phyloP scores from a whole-genome alignment of 2,888 invertebrate genomes.

The Drosophila melanocephala region DNA sequence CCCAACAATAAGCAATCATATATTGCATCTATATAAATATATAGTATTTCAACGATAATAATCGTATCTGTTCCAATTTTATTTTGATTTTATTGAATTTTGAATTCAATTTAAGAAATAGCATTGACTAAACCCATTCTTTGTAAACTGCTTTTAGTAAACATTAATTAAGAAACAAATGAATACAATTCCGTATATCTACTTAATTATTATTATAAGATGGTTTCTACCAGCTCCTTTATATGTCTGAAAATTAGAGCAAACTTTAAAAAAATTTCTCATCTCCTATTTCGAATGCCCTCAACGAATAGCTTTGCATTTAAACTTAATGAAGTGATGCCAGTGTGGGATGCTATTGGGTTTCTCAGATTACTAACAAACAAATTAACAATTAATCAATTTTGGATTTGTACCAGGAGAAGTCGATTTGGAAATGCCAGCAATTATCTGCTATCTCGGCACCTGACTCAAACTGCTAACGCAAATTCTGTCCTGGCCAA shows the following conservation, averaged over 20 bases:
- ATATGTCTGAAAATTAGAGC: background rate
- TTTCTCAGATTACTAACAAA: slow-evolving; percentile 19
- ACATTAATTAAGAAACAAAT: background rate
- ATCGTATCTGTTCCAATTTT: background rate
- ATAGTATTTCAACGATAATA: background rate
- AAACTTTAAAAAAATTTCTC: background rate
- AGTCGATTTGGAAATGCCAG: slow-evolving; percentile 19
- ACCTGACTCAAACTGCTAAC: slow-evolving; percentile 53
- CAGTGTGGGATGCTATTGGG: background rate
- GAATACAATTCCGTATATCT: background rate
- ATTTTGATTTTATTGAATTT: background rate
- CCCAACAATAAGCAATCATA: background rate
- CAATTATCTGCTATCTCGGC: slow-evolving; percentile 47
- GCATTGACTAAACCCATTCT: background rate
- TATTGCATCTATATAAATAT: background rate
- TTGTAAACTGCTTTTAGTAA: background rate
- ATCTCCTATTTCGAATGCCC: background rate
- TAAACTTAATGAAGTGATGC: background rate
- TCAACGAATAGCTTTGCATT: background rate
- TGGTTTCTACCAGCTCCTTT: background rate
- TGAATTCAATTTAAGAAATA: background rate
- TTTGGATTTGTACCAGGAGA: slow-evolving; percentile 18
- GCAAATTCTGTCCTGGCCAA: slow-evolving; percentile 48
- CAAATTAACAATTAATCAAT: slow-evolving; percentile 80
- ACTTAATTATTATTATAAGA: background rate